Evolutionary conservation across 1,140 invertebrate genomes (phyloP).

Genomic region (Psilanteris sp.): DNA sequence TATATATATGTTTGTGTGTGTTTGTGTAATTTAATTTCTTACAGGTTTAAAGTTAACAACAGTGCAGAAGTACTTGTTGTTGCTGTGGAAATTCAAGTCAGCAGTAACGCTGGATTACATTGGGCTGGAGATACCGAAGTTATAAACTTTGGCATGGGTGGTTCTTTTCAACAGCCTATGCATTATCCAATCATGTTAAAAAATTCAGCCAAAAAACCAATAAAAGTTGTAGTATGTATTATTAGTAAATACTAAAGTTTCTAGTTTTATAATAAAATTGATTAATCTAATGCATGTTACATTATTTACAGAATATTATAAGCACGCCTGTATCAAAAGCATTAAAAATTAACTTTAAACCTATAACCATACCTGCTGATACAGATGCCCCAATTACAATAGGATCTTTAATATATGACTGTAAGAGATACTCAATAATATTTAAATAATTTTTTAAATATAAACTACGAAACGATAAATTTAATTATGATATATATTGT

Average conservation of each 20-base stretch:
- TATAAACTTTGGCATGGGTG: constrained; percentile 91
- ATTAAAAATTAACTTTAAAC: constrained; percentile 82
- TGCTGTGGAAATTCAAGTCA: constrained; percentile 93
- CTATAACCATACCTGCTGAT: constrained; percentile 83
- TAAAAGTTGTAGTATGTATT: constrained; percentile 85
- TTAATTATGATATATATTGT: too few relatives aligned
- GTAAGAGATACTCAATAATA: too few relatives aligned
- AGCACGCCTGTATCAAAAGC: constrained; percentile 82
- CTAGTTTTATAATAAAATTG: too few relatives aligned
- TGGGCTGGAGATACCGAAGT: constrained; percentile 85
- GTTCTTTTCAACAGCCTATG: constrained; percentile 84
- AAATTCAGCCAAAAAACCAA: constrained; percentile 86
- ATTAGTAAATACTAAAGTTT: too few relatives aligned
- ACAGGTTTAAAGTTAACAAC: constrained; percentile 71
- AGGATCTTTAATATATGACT: constrained; percentile 87
- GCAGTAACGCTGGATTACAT: constrained; percentile 86
- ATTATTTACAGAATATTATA: constrained; percentile 82
- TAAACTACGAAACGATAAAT: too few relatives aligned
- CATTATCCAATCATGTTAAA: constrained; percentile 84
- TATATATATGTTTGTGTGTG: too few relatives aligned
- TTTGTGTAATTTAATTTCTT: too few relatives aligned
- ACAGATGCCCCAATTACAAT: constrained; percentile 83
- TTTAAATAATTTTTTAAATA: too few relatives aligned
- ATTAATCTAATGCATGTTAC: too few relatives aligned
- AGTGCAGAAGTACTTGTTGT: constrained; percentile 86